Evolutionary conservation across 1,140 invertebrate species (phyloP).

Genomic region (Diuraphis noxia): DNA sequence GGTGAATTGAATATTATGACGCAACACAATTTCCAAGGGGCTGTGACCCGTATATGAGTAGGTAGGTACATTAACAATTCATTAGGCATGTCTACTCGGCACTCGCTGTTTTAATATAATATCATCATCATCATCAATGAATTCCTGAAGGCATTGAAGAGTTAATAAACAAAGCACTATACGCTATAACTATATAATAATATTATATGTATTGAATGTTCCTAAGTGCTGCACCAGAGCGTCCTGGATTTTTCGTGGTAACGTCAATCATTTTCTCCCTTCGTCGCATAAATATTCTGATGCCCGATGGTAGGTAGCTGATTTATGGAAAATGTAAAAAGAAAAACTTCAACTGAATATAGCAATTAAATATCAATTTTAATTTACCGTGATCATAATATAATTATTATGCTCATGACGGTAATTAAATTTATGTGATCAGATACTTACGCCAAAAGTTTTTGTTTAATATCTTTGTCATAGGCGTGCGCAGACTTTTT

Average conservation of each 20-base stretch:
- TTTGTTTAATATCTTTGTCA: too few relatives aligned
- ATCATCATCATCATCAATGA: background rate
- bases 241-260: background rate
- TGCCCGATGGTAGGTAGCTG: background rate
- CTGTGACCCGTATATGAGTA: background rate
- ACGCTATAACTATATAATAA: background rate
- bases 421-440: background rate
- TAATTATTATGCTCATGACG: background rate
- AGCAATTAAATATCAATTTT: constrained; percentile 1
- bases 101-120: background rate
- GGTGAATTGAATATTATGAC: background rate
- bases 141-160: constrained; percentile 13
- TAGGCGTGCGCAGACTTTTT: too few relatives aligned
- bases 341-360: background rate
- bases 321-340: background rate
- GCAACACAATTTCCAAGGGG: background rate
- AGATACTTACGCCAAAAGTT: background rate
- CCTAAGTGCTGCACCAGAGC: background rate
- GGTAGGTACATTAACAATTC: constrained; percentile 16
- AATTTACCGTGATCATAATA: background rate
- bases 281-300: background rate
- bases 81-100: background rate
- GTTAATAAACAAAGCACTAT: constrained; percentile 1
- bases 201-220: background rate
- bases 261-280: background rate